Conservation (phyloP, 2,797 vertebrate species). For the Rhadinocentrus ornatus region DNA sequence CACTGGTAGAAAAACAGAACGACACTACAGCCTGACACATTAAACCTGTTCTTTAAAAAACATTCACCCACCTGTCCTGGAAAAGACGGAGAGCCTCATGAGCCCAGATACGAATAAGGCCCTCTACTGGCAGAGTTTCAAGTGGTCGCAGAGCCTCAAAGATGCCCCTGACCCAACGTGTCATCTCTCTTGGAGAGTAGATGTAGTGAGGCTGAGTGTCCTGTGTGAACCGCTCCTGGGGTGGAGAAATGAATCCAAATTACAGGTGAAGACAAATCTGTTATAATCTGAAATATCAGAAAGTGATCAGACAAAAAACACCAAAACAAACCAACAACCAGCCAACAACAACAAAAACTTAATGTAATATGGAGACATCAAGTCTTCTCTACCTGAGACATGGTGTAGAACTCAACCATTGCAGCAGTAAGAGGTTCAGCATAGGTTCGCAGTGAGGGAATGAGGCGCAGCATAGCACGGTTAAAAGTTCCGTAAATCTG, state of each 20-base stretch:
- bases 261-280: not conserved
- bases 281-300: not conserved
- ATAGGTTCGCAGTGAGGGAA: constrained; percentile 94
- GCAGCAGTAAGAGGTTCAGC: constrained; percentile 98
- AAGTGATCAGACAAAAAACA: not conserved
- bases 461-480: constrained; percentile 96
- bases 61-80: constrained; percentile 90
- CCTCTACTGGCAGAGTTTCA: constrained; percentile 96
- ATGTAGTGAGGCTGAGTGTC: constrained; percentile 99
- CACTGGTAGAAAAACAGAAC: not conserved
- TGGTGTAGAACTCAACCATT: constrained; percentile 99
- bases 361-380: not conserved
- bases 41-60: not conserved
- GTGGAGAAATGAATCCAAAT: not conserved
- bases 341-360: not conserved
- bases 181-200: constrained; percentile 99
- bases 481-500: constrained; percentile 99
- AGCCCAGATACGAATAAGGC: constrained; percentile 98
- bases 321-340: too few species aligned
- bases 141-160: constrained; percentile 95
- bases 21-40: not conserved
- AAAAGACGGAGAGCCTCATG: constrained; percentile 98
- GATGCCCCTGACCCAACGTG: constrained; percentile 98
- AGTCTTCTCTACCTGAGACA: constrained; percentile 91
- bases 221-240: constrained; percentile 97